Evolutionary conservation across 2,888 invertebrate genomes (phyloP), one percentile per base, ranked within the genome.

Genomic region (Dioctria rufipes): DNA sequence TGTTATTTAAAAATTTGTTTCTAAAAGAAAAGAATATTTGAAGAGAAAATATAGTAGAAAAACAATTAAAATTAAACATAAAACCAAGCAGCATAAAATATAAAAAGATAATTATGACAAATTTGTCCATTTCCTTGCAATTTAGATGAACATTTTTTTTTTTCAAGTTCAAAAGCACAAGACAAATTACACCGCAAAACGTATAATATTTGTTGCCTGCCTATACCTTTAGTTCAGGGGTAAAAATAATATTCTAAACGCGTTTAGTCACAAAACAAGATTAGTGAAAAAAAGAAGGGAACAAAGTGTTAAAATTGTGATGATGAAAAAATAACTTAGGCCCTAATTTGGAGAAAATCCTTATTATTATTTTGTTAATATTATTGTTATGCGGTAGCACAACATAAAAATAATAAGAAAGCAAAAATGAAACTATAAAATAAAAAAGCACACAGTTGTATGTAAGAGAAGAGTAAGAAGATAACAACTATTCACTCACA

Each of bases 401-500:
- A 60, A 6, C 60, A 60, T 25, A 8, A 60, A 60, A 58, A 60
- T 13, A n/a, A 60, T 9, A n/a, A 60, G 3, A 51, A 51, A 63
- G 8, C 4, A 5, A 61, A 25, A n/a, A 46, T 25, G 54, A 46
- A 2, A 46, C 5, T 5, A 46, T 5, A 46, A 46, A 46, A 46
- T 0, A 5, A 46, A 46, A 46, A 77, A 77, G 42, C 42, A 39
- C 78, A 78, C 78, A 78, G 63, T 51, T 63, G 40, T 51, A 65
- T 40, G 63, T 65, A 78, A 42, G 25, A 25, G 25, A 25, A 25
- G 25, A 25, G 40, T 78, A 78, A 66, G 51, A 66, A 51, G 54
- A 49, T 6, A 8, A 65, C 42, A 66, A 65, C 11, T 78, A 78
- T 78, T 78, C 78, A 78, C 78, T 78, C 78, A 78, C 78, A 78